Evolutionary conservation across 2,888 invertebrate genomes (phyloP), one percentile per base, ranked within the genome.

Genomic region (Isoperla grammatica): DNA sequence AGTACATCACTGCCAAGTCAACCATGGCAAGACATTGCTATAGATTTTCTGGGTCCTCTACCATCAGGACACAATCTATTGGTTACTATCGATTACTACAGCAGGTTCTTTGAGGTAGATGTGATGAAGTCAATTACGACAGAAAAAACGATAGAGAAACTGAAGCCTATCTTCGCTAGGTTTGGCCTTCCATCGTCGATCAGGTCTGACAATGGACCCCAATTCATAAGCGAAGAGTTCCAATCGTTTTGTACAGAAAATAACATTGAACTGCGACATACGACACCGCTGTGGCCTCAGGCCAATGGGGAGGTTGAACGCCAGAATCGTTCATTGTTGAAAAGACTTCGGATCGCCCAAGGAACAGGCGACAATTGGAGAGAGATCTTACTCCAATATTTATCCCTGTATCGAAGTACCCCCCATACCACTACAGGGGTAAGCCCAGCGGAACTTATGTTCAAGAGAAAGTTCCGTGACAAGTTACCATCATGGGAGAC

Each of bases 131-230:
- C 50, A 8, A 29, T 50, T 19, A 50, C 50, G 13, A 23, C 68
- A 0, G 58, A 59, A 1, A 65, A 29, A 4, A 29, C 66, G 5
- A 67, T 65, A 15, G 37, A 62, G 12, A 49, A 46, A 23, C 54
- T 69, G 15, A 58, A 58, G 6, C 63, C 62, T 39, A 67, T 69
- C 8, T 68, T 69, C 50, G 67, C 1, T 6, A 29, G 29, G 29
- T 29, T 29, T 29, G 29, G 29, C 29, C 8, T 6, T 6, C 29
- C 29, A 4, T 37, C 53, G 0, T 49, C 50, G n/a, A 54, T 68
- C 5, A 46, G 62, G 17, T 59, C 61, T 40, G 68, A 69, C 54
- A 69, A 68, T 57, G 68, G 65, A 12, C 55, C 19, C 9, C 59
- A 59, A 49, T 56, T 61, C 39, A 60, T 22, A 1, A 62, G 63